Evolutionary conservation across 2,113 vertebrate species (phyloP).

Genomic region (Osmerus mordax): DNA sequence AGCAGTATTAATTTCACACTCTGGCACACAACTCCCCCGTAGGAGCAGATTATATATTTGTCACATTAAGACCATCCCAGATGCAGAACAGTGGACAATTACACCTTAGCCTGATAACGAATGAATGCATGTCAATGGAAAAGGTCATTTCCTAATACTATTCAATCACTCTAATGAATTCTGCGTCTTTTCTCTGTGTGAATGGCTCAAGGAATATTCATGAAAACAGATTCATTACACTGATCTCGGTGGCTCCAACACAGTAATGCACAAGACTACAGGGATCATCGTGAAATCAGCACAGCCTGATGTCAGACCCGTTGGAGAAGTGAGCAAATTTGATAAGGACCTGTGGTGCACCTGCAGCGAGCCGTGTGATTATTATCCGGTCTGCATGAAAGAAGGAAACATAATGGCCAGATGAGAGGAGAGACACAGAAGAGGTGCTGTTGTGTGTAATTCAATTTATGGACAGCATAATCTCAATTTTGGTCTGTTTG

Average conservation of each 20-base stretch:
- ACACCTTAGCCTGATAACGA: conserved; percentile 45
- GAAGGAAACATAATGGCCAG: conserved; percentile 2
- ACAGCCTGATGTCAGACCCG: not conserved
- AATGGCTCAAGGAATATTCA: conserved; percentile 3
- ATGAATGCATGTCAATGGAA: conserved; percentile 37
- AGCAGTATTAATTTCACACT: conserved; percentile 66
- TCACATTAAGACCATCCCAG: conserved; percentile 42
- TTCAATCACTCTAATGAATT: conserved; percentile 30
- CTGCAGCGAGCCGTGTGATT: conserved; percentile 5
- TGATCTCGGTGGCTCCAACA: not conserved
- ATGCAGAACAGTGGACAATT: conserved; percentile 49
- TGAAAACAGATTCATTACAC: conserved; percentile 14
- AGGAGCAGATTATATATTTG: conserved; percentile 50
- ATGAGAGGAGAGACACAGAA: not conserved
- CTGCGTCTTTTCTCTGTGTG: not conserved
- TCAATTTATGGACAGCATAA: conserved; percentile 18
- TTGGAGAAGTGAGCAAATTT: not conserved
- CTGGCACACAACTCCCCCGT: conserved; percentile 51
- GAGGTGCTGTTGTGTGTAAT: conserved; percentile 16
- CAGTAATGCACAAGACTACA: not conserved
- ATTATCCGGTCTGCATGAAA: conserved; percentile 12
- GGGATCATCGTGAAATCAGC: not conserved
- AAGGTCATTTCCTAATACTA: conserved; percentile 47
- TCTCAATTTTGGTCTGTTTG: conserved; percentile 19
- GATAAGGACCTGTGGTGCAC: not conserved